Base-by-base conservation (phyloP, 2,888 invertebrate genomes). In the Pristionchus mayeri region DNA sequence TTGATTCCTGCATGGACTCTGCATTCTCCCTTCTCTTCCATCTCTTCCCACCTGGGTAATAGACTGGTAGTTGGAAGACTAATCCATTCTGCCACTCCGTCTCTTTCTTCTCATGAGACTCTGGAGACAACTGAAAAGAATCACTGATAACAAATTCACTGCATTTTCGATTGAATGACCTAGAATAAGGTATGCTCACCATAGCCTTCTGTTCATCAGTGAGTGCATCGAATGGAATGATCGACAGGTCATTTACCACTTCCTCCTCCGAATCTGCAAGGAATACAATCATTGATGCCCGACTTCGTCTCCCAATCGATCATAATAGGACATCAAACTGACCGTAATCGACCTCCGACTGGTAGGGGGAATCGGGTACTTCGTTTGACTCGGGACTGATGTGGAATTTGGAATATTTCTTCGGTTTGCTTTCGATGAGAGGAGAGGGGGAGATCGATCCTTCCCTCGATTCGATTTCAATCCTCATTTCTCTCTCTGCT, bases 51-150 rank as follows among this genome's bases (percentile, higher is more conserved):
- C 90, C 90, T 1, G 92, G 91, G 85, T 88, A 92, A 83, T 88
- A 92, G 52, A 92, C 89, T 4, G 92, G 92, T 2, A 92, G 86
- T 67, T 87, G 85, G 18, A 89, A 85, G 24, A 90, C 88, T 21
- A 92, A 81, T n/a, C 85, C 71, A 54, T 86, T 84, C 83, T 92
- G 92, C 60, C 87, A 88, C 11, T 85, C 84, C 71, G 80, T 85
- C 84, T 91, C 89, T 34, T 86, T 85, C 13, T 79, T 34, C n/a
- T 81, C 85, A n/a, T 88, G 86, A 60, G 80, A 57, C 30, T 88
- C 88, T 2, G 89, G 88, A 13, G 87, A 84, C 3, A 90, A 50
- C 85, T 86, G 60, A 60, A 85, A 60, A 3, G n/a, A 24, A 44
- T 40, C n/a, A n/a, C n/a, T n/a, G n/a, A n/a, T n/a, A n/a, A n/a